Base-by-base conservation (phyloP, 2,888 invertebrate genomes). In the Apodemia hepburni region DNA sequence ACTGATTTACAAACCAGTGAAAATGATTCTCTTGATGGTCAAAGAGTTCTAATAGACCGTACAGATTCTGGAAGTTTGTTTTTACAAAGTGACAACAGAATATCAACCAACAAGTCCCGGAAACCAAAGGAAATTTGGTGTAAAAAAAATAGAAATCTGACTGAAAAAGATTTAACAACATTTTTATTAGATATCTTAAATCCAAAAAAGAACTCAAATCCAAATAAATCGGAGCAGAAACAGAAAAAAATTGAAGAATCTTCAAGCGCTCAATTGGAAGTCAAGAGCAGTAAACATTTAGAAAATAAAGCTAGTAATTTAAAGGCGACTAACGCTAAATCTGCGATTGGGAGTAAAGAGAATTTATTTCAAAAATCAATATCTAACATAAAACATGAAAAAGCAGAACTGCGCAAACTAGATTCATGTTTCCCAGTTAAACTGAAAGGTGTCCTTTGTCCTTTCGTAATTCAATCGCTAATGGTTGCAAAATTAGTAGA, bases 401-500 rank as follows among this genome's bases (percentile, higher is more conserved):
- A 42, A 5, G 42, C 5, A 57, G 64, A 62, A 61, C 63, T 27
- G 42, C 6, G 0, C 22, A 29, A 35, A 51, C 61, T 8, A 60
- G 18, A 45, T 62, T 69, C 33, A 60, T 71, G 15, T 60, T 73
- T 27, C 75, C 70, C 33, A 74, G 65, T 85, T 11, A 77, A 68
- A 70, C 66, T 83, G 42, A 73, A 71, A 64, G 71, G 71, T 27
- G 58, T 67, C 22, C 61, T 63, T 71, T 12, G 33, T 35, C 9
- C 15, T 15, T 66, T 68, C 38, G 59, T 66, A 58, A 64, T 74
- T 18, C 71, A 77, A 38, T 67, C 75, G 38, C 75, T 81, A 9
- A 78, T 76, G 22, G 69, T 82, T 18, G 69, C 86, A 62, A 77
- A 76, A 70, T 51, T 61, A 11, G 82, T 82, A n/a, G 18, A 67